Conservation (phyloP, 2,797 vertebrate species). For the Cryptoprocta ferox region DNA sequence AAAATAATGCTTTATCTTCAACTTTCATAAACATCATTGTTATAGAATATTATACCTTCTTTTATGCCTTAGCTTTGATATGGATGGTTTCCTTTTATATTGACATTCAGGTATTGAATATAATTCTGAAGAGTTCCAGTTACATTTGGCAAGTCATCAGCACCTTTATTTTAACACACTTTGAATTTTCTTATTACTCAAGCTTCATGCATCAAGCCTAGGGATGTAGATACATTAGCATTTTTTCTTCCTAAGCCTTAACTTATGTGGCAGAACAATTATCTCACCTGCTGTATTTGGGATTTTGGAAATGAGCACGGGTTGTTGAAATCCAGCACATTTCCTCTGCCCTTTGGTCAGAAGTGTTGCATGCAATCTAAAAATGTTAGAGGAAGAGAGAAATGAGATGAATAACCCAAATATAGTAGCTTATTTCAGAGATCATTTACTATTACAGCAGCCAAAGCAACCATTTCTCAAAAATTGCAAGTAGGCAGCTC, state of each 20-base stretch:
- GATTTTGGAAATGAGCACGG: slow-evolving; percentile 15
- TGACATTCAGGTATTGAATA: neutral
- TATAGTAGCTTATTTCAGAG: slow-evolving; percentile 47
- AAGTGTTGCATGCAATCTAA: slow-evolving; percentile 38
- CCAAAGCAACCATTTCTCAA: neutral
- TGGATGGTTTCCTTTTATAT: neutral
- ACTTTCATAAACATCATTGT: neutral
- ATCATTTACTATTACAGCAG: slow-evolving; percentile 29
- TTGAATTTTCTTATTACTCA: neutral
- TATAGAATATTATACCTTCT: neutral
- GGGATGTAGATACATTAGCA: neutral
- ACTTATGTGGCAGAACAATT: neutral
- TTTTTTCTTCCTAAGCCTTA: slow-evolving; percentile 26
- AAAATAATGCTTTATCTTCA: neutral
- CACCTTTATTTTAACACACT: neutral
- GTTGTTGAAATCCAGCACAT: slow-evolving; percentile 32
- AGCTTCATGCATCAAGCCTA: neutral
- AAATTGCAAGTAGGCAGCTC: neutral
- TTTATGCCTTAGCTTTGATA: neutral
- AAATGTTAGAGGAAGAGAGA: slow-evolving; percentile 51
- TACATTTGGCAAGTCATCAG: neutral
- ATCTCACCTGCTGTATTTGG: neutral
- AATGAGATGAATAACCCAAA: slow-evolving; percentile 50
- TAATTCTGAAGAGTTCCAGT: neutral
- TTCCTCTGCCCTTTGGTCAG: slow-evolving; percentile 38